Evolutionary conservation across 1,140 invertebrate species (phyloP).

Genomic region (Harlomillsia oculata): DNA sequence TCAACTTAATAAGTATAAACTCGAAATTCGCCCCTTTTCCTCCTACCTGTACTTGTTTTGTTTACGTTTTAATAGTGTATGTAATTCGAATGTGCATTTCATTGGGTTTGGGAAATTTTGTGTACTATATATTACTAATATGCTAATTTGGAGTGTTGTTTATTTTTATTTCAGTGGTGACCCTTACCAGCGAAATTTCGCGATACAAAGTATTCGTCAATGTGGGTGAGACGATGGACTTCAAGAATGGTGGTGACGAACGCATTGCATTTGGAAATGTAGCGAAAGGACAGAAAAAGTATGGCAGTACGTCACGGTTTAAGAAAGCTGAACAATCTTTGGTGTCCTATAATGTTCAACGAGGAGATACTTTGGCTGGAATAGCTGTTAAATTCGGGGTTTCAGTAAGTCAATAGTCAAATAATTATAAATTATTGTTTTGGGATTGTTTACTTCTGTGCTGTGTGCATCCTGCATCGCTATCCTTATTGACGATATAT

Average conservation of each 20-base stretch:
- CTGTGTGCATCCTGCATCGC: slow-evolving; percentile 18
- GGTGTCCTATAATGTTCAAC: slow-evolving; percentile 68
- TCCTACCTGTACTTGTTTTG: too few species aligned
- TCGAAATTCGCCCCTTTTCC: too few species aligned
- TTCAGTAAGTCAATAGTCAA: slow-evolving; percentile 75
- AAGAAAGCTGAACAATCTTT: slow-evolving; percentile 50
- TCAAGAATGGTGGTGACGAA: slow-evolving; percentile 58
- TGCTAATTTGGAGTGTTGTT: background rate
- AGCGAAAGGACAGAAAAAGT: slow-evolving; percentile 71
- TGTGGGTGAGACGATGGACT: slow-evolving; percentile 31
- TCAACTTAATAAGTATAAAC: too few species aligned
- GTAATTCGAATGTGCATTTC: background rate
- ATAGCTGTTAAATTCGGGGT: slow-evolving; percentile 84
- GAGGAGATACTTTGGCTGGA: slow-evolving; percentile 81
- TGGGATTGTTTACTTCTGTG: slow-evolving; percentile 4
- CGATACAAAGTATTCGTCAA: slow-evolving; percentile 32
- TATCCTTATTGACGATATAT: slow-evolving; percentile 8
- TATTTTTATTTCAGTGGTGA: slow-evolving; percentile 17
- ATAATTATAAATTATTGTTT: too few species aligned
- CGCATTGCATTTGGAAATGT: slow-evolving; percentile 72
- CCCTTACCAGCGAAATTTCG: slow-evolving; percentile 26
- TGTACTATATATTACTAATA: background rate
- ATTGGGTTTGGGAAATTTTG: background rate
- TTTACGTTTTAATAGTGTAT: too few species aligned
- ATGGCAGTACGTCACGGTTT: slow-evolving; percentile 70